Evolutionary conservation across 2,797 vertebrate genomes (phyloP).

Genomic region (Sebastes matsubarae): DNA sequence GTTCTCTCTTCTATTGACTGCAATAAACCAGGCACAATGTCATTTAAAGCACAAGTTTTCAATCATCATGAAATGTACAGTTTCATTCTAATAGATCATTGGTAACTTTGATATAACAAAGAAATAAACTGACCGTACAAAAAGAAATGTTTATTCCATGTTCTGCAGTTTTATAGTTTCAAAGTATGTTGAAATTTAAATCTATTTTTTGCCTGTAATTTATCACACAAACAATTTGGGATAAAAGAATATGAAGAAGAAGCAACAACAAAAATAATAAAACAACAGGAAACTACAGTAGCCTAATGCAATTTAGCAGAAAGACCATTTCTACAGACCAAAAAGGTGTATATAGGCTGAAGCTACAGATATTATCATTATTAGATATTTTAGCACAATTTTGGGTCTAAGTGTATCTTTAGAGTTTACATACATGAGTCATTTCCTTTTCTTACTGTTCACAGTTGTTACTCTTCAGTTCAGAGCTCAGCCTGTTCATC

Average conservation of each 20-base stretch:
- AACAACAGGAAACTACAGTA: not conserved
- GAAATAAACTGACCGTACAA: not conserved
- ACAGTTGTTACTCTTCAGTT: not conserved
- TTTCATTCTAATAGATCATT: not conserved
- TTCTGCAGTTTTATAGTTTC: not conserved
- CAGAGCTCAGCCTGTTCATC: slow-evolving; percentile 7
- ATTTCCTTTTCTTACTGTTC: not conserved
- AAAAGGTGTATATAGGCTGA: not conserved
- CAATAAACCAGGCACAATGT: not conserved
- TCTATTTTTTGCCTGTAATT: not conserved
- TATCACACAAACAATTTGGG: not conserved
- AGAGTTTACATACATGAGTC: slow-evolving; percentile 3
- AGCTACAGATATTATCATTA: not conserved
- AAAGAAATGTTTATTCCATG: not conserved
- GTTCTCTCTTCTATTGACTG: not conserved
- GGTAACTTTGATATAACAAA: not conserved
- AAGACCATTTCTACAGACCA: not conserved
- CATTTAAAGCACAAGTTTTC: not conserved
- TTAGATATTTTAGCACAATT: not conserved
- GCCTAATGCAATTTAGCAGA: not conserved
- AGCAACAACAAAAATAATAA: not conserved
- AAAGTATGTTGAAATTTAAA: not conserved
- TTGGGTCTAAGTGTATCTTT: not conserved
- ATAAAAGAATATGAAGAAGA: not conserved
- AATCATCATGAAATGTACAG: not conserved